Base-by-base conservation (phyloP, 2,888 invertebrate species). In the Aspidapion aeneum region DNA sequence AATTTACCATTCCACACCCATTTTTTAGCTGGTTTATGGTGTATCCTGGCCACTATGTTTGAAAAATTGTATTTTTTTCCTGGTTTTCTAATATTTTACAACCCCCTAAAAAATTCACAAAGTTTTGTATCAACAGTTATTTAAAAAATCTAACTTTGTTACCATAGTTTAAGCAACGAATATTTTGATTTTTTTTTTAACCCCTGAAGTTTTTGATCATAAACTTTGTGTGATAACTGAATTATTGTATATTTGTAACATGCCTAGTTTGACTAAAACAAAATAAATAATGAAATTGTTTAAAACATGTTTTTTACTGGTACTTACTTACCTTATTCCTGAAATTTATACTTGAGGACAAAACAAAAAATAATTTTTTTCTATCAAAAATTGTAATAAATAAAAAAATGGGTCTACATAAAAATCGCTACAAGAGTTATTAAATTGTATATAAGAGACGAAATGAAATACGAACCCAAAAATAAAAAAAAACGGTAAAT, bases 341-440 rank as follows among this genome's bases (percentile, higher is more conserved):
- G 98, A 98, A 80, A 87, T 93, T 0, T 98, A 98, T 75, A 85
- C 95, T 0, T 35, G 35, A 35, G 35, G 35, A 12, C 35, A 35
- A 35, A 35, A 35, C 12, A 35, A 35, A 35, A 12, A 35, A 3
- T 7, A 35, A 3, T 12, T 7, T 35, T 3, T 35, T 35, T 35
- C 12, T 35, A 35, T 35, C 35, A 35, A 35, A 35, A 35, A 7
- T 35, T 35, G 35, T 35, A 35, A 35, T 35, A 35, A 35, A 35
- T 35, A 35, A 35, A 35, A 35, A 35, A 35, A 35, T 35, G 35
- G n/a, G 35, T 35, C 35, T 35, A 35, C 35, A 35, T 35, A 35
- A 35, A 35, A 35, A 35, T 35, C 5, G 3, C 3, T 35, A 35
- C 35, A 7, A 35, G 3, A 3, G 12, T 7, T 35, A 35, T 35